These are phyloP conservation scores for Agrotis exclamationis DNA, from an alignment of 2,888 invertebrate genomes.

Conservation along the genomic window DNA sequence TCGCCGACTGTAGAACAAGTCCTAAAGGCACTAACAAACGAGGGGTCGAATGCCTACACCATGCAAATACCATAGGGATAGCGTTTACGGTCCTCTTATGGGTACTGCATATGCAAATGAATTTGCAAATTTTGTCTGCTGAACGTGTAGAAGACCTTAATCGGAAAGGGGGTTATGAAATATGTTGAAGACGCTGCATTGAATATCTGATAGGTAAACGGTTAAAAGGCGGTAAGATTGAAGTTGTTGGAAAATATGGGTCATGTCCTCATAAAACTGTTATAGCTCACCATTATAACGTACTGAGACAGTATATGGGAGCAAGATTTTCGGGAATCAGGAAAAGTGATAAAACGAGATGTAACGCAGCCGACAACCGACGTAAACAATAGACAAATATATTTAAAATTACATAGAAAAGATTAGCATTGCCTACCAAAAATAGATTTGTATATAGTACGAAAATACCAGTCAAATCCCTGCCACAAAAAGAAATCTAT, in stretches of 20 bases:
- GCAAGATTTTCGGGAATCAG: not conserved
- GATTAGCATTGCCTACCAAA: not conserved
- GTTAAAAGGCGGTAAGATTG: not conserved
- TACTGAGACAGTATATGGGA: not conserved
- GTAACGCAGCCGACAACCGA: too few relatives aligned
- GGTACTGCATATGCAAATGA: constrained; percentile 55
- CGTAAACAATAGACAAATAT: too few relatives aligned
- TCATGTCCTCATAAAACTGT: too few relatives aligned
- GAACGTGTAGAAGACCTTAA: not conserved
- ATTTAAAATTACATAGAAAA: too few relatives aligned
- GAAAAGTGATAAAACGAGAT: too few relatives aligned
- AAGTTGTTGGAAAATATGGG: not conserved
- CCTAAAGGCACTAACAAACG: constrained; percentile 11
- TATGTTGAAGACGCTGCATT: constrained; percentile 1
- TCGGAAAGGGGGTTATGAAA: not conserved
- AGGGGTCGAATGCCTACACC: constrained; percentile 41
- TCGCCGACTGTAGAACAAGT: not conserved
- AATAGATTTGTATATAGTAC: not conserved
- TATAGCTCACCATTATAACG: too few relatives aligned
- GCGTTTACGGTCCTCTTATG: constrained; percentile 12
- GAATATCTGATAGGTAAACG: not conserved
- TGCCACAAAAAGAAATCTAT: constrained; percentile 18
- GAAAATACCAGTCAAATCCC: constrained; percentile 1
- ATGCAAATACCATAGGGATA: constrained; percentile 36
- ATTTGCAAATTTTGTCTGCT: constrained; percentile 11